A percentile compares a stretch with the other conserved stretches of the same genome.
Evolutionary conservation across 2,797 vertebrate species (phyloP).

Genomic region (Yasuhikotakia modesta): DNA sequence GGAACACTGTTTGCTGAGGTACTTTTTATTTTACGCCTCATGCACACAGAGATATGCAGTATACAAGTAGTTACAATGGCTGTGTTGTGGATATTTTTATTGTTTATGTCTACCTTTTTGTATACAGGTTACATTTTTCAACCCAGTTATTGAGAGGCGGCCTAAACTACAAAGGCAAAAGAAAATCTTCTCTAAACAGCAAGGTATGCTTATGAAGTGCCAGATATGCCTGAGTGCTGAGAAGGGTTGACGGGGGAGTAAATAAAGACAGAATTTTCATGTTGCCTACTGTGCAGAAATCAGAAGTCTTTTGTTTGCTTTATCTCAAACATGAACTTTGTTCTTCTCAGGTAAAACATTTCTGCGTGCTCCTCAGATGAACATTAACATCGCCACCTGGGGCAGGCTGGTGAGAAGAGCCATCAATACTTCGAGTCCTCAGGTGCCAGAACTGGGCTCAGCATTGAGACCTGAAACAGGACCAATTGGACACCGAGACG

Average conservation of each 20-base stretch:
- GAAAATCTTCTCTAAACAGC: slow-evolving; percentile 91
- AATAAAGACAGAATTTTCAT: background rate
- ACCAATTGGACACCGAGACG: slow-evolving; percentile 73
- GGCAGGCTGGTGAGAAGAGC: slow-evolving; percentile 86
- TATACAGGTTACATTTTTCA: slow-evolving; percentile 88
- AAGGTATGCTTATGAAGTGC: slow-evolving; percentile 76
- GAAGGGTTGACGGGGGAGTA: slow-evolving; percentile 15
- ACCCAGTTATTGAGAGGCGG: slow-evolving; percentile 90
- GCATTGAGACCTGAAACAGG: slow-evolving; percentile 74
- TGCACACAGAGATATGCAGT: background rate
- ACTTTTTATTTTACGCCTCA: slow-evolving; percentile 41
- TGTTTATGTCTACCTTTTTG: slow-evolving; percentile 14
- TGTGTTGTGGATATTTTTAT: background rate
- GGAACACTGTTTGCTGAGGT: slow-evolving; percentile 90
- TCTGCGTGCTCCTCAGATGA: slow-evolving; percentile 89
- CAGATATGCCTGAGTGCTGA: slow-evolving; percentile 11
- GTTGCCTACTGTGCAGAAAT: background rate
- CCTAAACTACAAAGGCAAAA: slow-evolving; percentile 91
- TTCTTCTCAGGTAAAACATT: slow-evolving; percentile 84
- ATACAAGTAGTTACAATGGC: background rate
- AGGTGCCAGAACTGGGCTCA: slow-evolving; percentile 71
- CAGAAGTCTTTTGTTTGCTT: background rate
- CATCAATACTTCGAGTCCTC: slow-evolving; percentile 90
- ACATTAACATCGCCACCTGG: slow-evolving; percentile 91
- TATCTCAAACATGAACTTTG: background rate